phyloP scores from a whole-genome alignment of 2,888 invertebrate species.

The Drosophila peninsularis region DNA sequence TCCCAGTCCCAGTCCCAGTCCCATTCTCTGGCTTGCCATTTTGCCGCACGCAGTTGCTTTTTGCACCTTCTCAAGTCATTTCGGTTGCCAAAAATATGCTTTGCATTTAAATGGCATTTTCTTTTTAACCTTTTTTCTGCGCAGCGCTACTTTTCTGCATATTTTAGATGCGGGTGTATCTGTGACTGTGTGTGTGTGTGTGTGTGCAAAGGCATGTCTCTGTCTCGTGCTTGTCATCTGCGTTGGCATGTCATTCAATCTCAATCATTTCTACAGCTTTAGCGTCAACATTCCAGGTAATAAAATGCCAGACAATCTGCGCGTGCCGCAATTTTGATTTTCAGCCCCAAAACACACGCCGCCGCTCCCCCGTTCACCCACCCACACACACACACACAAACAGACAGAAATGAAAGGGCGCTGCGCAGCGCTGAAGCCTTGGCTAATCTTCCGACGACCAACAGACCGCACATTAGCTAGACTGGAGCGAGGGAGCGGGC shows the following conservation, averaged over 20 bases:
- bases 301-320: constrained; percentile 76
- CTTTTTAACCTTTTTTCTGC: constrained; percentile 47
- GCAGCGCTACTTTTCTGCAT: constrained; percentile 48
- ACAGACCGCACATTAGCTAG: constrained; percentile 74
- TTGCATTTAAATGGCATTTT: constrained; percentile 76
- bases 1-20: background rate
- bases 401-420: constrained; percentile 15
- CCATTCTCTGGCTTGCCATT: constrained; percentile 4
- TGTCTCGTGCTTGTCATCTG: constrained; percentile 46
- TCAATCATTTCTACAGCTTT: constrained; percentile 72
- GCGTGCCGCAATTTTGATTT: constrained; percentile 78
- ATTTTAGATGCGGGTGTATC: constrained; percentile 48
- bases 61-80: constrained; percentile 54
- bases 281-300: constrained; percentile 75
- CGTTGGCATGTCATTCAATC: constrained; percentile 74
- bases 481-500: background rate
- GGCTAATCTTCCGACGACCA: constrained; percentile 70
- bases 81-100: constrained; percentile 66
- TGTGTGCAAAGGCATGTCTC: constrained; percentile 45
- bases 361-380: constrained; percentile 8
- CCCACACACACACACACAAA: background rate
- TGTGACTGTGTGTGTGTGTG: constrained; percentile 22
- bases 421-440: constrained; percentile 25
- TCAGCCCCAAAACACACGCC: constrained; percentile 48
- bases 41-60: constrained; percentile 31